Percentiles rank a stretch among this genome's conserved stretches.
phyloP scores from a whole-genome alignment of 1,140 invertebrate genomes.

The Dolichoris vasculosae region DNA sequence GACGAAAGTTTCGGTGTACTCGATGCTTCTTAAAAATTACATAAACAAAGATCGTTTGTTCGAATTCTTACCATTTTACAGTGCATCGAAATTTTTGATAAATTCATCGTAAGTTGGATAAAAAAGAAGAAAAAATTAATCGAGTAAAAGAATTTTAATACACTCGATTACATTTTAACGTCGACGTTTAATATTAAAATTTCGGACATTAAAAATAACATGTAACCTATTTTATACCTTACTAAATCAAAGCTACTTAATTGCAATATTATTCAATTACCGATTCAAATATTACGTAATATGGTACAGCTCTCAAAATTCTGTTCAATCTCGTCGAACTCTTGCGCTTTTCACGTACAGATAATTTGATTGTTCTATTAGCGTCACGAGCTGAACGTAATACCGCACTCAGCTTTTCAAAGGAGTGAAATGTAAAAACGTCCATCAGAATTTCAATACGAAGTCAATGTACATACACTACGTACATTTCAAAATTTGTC shows the following conservation, averaged over 20 bases:
- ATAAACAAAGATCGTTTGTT: neutral
- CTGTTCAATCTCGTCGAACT: conserved; percentile 1
- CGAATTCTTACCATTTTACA: neutral
- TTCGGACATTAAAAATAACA: neutral
- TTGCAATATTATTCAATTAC: conserved; percentile 9
- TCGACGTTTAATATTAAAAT: neutral
- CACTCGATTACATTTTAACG: neutral
- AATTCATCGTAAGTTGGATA: neutral
- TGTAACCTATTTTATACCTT: neutral
- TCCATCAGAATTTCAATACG: conserved; percentile 4
- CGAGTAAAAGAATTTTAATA: neutral
- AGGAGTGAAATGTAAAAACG: conserved; percentile 10
- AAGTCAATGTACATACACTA: neutral
- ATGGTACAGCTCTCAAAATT: neutral
- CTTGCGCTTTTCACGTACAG: conserved; percentile 10
- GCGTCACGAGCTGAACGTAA: neutral
- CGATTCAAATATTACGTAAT: neutral
- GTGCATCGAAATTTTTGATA: neutral
- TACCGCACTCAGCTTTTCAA: conserved; percentile 22
- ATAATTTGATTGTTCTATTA: conserved; percentile 47
- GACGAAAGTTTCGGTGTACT: neutral
- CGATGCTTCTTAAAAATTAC: neutral
- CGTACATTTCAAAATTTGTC: neutral
- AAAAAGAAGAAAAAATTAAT: no score
- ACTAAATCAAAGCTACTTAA: neutral